Base-by-base conservation (phyloP, 2,888 invertebrate genomes). In the Steinernema carpocapsae region DNA sequence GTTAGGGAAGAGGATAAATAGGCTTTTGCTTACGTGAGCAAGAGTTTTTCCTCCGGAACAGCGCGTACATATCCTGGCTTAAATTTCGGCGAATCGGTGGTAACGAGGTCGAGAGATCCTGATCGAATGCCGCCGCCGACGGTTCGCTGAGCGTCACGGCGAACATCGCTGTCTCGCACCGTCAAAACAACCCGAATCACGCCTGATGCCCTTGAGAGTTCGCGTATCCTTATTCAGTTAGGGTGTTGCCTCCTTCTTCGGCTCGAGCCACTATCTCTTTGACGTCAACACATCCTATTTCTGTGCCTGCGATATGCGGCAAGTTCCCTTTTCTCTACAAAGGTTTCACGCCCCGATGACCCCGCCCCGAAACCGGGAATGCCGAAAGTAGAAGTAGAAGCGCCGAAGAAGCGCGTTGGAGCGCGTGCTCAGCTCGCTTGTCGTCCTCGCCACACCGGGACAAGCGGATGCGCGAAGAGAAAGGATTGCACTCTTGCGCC, bases 11-110 rank as follows among this genome's bases (percentile, higher is more conserved):
- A 64, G 32, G 64, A 64, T 64, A 64, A 64, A 64, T 64, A 64
- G 64, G 64, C 64, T 64, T 32, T 37, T 64, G 64, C 64, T 64
- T 64, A 64, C 64, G 64, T 64, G 64, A 64, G 64, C 64, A 64
- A 26, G 29, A 32, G 24, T 64, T 64, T 64, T 26, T 64, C 37
- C 37, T 37, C 37, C 64, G 32, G 64, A 64, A 29, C 12, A 12
- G 64, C 64, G 29, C 52, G 52, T 52, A 52, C 64, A 64, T 48
- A 48, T 64, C 64, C 64, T 64, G 32, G 4, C 37, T 32, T 26
- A 64, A 64, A 64, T 64, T 64, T 64, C 32, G 32, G 64, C 37
- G 64, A 32, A 64, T 19, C 4, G 7, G 14, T n/a, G 14, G 4
- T 4, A 48, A 7, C 17, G 19, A 48, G 48, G 3, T 48, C 48